Base-by-base conservation (phyloP, 2,113 vertebrate species). In the Elachura formosa region DNA sequence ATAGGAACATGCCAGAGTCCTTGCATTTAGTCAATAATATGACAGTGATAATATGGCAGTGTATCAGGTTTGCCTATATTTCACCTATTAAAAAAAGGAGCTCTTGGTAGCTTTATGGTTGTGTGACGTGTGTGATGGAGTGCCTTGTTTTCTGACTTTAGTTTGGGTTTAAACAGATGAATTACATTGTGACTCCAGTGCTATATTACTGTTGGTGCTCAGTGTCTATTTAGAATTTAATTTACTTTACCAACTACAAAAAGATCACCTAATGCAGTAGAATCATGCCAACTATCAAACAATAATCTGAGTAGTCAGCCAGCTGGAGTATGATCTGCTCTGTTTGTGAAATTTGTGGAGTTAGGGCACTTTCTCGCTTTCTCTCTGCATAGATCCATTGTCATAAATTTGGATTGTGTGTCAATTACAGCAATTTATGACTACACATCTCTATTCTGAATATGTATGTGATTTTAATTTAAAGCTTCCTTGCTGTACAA, bases 361-460 rank as follows among this genome's bases (percentile, higher is more conserved):
- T 93, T 91, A 89, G 90, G 83, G 79, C 61, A 67, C 91, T 96
- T 94, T 72, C 96, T 84, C 4, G 10, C 51, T 93, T 96, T 95
- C 74, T 66, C 33, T 95, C 69, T 93, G 82, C 96, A 79, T 87
- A 89, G 89, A 96, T 96, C 59, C 7, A 75, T 87, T 97, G 93
- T 96, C 95, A 97, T 98, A 97, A 98, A 98, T 98, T 97, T 96
- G 88, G 92, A 81, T 96, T 97, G 92, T 20, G 3, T 90, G 96
- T 97, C 97, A 98, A 96, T 98, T 97, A 97, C 84, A 92, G 46
- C 87, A 94, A 97, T 98, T 97, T 98, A 97, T 97, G 94, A 95
- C 87, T 96, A 77, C 81, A 61, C 22, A 71, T 94, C 55, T 96
- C 78, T 96, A 87, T 79, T 89, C 94, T 96, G 96, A 97, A 97